These are phyloP conservation scores for Listrodromus nycthemerus DNA, from an alignment of 2,888 invertebrate species.

Conservation along the genomic window DNA sequence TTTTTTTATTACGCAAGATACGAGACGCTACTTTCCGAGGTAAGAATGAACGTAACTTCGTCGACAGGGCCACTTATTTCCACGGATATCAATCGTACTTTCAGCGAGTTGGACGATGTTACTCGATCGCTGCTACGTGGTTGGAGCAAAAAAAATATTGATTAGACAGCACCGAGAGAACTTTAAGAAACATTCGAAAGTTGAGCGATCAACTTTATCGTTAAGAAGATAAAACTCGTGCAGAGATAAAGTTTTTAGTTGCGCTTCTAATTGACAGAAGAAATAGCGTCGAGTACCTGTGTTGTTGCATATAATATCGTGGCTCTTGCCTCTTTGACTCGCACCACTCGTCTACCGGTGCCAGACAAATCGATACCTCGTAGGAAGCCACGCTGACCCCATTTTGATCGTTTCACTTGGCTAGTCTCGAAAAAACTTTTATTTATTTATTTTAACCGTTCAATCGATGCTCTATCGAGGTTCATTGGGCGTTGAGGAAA, in stretches of 20 bases:
- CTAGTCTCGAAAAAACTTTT: conserved; percentile 12
- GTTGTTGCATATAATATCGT: neutral
- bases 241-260: conserved; percentile 3
- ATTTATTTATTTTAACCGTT: conserved; percentile 6
- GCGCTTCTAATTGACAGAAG: neutral
- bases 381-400: neutral
- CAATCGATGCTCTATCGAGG: neutral
- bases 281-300: neutral
- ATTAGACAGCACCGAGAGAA: conserved; percentile 19
- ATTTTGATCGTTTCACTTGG: conserved; percentile 31
- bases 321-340: neutral
- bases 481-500: neutral
- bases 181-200: neutral
- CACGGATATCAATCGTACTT: conserved; percentile 12
- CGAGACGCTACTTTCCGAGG: neutral
- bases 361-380: conserved; percentile 36
- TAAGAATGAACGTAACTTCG: neutral
- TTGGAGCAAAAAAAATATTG: neutral
- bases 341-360: neutral
- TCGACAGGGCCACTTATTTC: neutral
- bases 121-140: conserved; percentile 19
- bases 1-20: neutral
- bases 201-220: neutral
- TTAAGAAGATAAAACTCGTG: neutral
- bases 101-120: conserved; percentile 8